Evolutionary conservation across 2,888 invertebrate species (phyloP), one percentile per base, ranked within the genome.

Genomic region (Adelphocoris suturalis): DNA sequence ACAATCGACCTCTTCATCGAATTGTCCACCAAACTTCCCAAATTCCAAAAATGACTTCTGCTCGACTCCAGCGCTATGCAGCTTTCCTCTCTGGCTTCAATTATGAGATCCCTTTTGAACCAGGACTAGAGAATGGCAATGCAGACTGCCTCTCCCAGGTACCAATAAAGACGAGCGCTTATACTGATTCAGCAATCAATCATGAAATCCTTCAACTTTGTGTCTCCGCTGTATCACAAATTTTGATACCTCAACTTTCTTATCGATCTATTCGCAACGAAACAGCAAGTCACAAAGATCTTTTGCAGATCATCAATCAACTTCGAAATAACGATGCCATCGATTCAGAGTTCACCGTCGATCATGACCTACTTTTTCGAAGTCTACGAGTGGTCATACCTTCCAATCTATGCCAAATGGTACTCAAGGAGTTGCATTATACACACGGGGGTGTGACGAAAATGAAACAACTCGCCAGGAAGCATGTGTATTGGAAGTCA

Each of bases 141-240:
- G 78, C 46, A 19, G 37, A 80, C 28, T 80, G 46, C 47, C 78
- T 80, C 9, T 80, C 78, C 7, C 16, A 46, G 37, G n/a, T 46
- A 12, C 37, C 78, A 12, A 19, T 80, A 47, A 16, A 19, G 52
- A 27, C 7, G 23, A 68, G 7, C 7, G 68, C 68, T 9, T 5
- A 19, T 13, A 75, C 28, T 23, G 23, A 75, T 23, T 2, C 13
- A 13, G 2, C 75, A 2, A 75, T 75, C 14, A 75, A 75, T n/a
- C 4, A 19, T 13, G 19, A 4, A 75, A 3, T 75, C n/a, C 75
- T 9, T 27, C 23, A 28, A 19, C 12, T 75, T n/a, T 75, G 75
- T 3, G 28, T 75, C 37, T 37, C 7, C 2, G 37, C 7, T 37
- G 3, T 37, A 37, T 37, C 7, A 37, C 37, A 37, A 37, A 37